Percentiles rank a stretch among this genome's conserved stretches.
These are phyloP conservation scores for Salpingus planirostris DNA, from an alignment of 2,888 invertebrate species.

Conservation along the genomic window DNA sequence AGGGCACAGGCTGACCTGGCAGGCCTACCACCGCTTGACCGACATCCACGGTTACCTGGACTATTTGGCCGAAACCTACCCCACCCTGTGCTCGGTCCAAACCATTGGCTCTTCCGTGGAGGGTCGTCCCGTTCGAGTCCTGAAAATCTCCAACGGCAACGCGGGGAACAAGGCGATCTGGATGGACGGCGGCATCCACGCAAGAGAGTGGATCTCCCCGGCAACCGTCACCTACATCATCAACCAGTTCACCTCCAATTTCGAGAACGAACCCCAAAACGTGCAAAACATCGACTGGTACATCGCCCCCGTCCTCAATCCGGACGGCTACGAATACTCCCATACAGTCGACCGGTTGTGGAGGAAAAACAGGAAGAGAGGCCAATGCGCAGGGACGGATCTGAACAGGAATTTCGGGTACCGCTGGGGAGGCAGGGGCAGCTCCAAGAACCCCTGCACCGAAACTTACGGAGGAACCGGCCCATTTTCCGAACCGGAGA, in stretches of 20 bases:
- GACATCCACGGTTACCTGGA: conserved; percentile 66
- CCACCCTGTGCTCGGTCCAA: conserved; percentile 61
- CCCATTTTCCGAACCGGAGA: conserved; percentile 84
- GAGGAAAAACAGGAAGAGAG: conserved; percentile 56
- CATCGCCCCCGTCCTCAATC: conserved; percentile 66
- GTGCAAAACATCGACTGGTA: conserved; percentile 80
- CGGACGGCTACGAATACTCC: conserved; percentile 83
- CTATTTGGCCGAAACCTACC: conserved; percentile 61
- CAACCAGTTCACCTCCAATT: conserved; percentile 60
- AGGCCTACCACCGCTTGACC: conserved; percentile 61
- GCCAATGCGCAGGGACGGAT: conserved; percentile 63
- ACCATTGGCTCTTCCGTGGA: conserved; percentile 67
- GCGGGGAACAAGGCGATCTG: conserved; percentile 50
- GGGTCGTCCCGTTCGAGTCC: conserved; percentile 63
- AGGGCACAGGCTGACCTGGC: conserved; percentile 47
- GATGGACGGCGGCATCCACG: conserved; percentile 75
- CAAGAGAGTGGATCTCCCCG: conserved; percentile 83
- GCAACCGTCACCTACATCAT: conserved; percentile 71
- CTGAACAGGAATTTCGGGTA: conserved; percentile 83
- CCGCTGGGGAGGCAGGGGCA: conserved; percentile 79
- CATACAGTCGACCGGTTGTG: conserved; percentile 74
- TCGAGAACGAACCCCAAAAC: conserved; percentile 52
- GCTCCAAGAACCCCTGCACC: conserved; percentile 72
- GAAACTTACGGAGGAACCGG: conserved; percentile 71
- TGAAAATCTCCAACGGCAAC: conserved; percentile 61